phyloP scores from a whole-genome alignment of 2,113 vertebrate species.

The Nothobranchius kuhntae region DNA sequence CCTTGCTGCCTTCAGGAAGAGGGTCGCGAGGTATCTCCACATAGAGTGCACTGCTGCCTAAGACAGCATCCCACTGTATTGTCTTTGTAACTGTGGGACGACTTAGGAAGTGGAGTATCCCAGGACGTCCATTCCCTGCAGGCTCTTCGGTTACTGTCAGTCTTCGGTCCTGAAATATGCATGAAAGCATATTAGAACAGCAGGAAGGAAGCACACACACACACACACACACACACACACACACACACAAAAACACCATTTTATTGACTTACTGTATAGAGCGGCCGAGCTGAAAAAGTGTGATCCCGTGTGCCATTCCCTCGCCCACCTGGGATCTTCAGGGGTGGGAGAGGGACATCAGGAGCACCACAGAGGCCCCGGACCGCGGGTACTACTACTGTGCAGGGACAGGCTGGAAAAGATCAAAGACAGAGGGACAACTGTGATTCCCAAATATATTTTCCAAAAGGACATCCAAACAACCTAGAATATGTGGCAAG shows the following conservation, averaged over 20 bases:
- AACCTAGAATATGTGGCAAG: neutral
- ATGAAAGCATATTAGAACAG: neutral
- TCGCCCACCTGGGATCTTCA: constrained; percentile 99
- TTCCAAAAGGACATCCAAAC: too few species aligned
- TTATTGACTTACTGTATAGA: constrained; percentile 86
- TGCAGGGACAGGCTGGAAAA: constrained; percentile 84
- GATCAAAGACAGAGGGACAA: constrained; percentile 20
- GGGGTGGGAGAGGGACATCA: constrained; percentile 99
- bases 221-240: too few species aligned
- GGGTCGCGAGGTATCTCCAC: constrained; percentile 80
- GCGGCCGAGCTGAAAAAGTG: constrained; percentile 93
- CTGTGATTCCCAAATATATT: too few species aligned
- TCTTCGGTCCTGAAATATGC: constrained; percentile 75
- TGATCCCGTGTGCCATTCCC: constrained; percentile 99
- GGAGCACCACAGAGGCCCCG: constrained; percentile 99
- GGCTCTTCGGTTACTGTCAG: constrained; percentile 82
- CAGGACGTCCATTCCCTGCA: constrained; percentile 75
- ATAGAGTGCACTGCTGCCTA: constrained; percentile 74
- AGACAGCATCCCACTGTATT: constrained; percentile 80
- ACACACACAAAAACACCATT: too few species aligned
- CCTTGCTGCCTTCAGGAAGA: constrained; percentile 84
- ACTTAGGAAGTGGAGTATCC: constrained; percentile 82
- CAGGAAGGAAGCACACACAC: neutral
- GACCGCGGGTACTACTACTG: constrained; percentile 98
- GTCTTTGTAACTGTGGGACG: constrained; percentile 71